Evolutionary conservation across 2,113 vertebrate species (phyloP), one percentile per base, ranked within the genome.

Genomic region (Oryzias curvinotus): DNA sequence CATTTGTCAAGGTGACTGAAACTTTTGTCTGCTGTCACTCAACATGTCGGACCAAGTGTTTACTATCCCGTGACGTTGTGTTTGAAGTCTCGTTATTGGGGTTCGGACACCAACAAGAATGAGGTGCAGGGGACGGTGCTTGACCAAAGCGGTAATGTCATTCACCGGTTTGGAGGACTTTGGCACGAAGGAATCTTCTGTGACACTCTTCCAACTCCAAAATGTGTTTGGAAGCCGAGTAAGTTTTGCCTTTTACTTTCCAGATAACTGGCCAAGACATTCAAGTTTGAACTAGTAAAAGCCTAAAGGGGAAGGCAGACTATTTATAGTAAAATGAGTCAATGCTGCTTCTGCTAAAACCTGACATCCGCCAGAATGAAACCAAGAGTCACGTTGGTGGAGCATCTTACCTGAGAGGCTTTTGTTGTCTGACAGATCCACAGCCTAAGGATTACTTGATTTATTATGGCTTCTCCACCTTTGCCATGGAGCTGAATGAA

Each of bases 141-240:
- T 72, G 94, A 95, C 80, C 87, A 88, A 43, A 87, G 88, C 0
- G 96, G 96, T 12, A 90, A 87, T 0, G 87, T 94, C 50, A 89
- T 96, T 68, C 95, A 97, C 79, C 92, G 93, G 1, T 93, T 98
- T 43, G 94, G 93, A 0, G 96, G 96, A 17, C 92, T 94, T 53
- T 98, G 96, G 96, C 93, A 96, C 0, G 94, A 98, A 63, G 96
- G 94, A 30, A 92, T 98, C 64, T 95, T 91, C 89, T 94, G 94
- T 0, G 95, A 96, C 46, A 91, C 92, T 0, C 79, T 91, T 7
- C 91, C 94, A 0, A 85, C 81, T 0, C 90, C 94, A 0, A 93
- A 94, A 50, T 95, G 94, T 81, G 65, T 98, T 87, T 98, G 96
- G 96, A 98, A 92, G 78, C 94, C 94, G 55, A 94, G 96, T 98